phyloP scores from a whole-genome alignment of 2,113 vertebrate species.

The Hippocampus abdominalis region DNA sequence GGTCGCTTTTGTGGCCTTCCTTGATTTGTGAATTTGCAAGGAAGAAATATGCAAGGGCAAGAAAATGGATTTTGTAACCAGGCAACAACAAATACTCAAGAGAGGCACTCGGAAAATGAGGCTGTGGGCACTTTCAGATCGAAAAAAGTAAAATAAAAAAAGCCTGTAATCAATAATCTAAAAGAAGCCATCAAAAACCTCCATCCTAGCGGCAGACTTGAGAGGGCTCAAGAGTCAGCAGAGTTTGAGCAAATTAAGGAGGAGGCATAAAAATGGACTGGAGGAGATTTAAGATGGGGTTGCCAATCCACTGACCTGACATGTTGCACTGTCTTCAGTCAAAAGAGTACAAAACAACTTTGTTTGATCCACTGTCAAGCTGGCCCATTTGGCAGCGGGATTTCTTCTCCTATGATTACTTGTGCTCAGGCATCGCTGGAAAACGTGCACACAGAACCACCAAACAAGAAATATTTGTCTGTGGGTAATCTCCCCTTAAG shows the following conservation, averaged over 20 bases:
- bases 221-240: constrained; percentile 1
- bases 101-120: background rate
- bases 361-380: background rate
- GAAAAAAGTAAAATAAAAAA: background rate
- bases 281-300: background rate
- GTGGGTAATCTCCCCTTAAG: constrained; percentile 45
- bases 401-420: background rate
- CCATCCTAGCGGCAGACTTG: constrained; percentile 5
- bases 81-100: background rate
- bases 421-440: background rate
- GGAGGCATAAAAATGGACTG: constrained; percentile 1
- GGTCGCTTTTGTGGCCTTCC: background rate
- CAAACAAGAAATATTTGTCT: constrained; percentile 12
- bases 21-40: constrained; percentile 5
- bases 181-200: constrained; percentile 4
- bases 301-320: background rate
- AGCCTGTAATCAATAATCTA: background rate
- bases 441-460: constrained; percentile 24
- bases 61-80: constrained; percentile 1
- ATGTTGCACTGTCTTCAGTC: background rate
- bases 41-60: constrained; percentile 1
- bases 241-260: constrained; percentile 2
- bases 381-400: background rate
- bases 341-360: background rate
- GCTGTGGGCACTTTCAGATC: background rate